A percentile compares a stretch with the other conserved stretches of the same genome.
phyloP scores from a whole-genome alignment of 2,888 invertebrate genomes.

The Eudemis profundana region DNA sequence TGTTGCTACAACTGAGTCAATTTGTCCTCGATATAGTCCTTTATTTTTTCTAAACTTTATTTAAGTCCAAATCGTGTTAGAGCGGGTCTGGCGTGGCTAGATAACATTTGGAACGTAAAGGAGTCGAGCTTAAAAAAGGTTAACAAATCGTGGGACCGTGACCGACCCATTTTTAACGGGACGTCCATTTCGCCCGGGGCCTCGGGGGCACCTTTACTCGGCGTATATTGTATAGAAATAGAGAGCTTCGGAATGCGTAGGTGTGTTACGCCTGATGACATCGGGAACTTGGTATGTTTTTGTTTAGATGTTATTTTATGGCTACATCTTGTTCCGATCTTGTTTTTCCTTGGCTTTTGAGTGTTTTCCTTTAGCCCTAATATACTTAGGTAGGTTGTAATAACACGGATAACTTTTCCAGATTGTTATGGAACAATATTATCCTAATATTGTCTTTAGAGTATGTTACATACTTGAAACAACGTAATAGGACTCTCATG shows the following conservation, averaged over 20 bases:
- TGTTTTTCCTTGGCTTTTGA: too few relatives aligned
- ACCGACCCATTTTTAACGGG: constrained; percentile 43
- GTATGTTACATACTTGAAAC: too few relatives aligned
- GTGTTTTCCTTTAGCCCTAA: too few relatives aligned
- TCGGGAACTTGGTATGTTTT: constrained; percentile 3
- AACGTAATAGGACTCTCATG: too few relatives aligned
- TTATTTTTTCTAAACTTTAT: constrained; percentile 1
- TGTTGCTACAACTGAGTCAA: neutral
- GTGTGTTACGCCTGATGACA: constrained; percentile 12
- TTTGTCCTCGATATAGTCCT: constrained; percentile 9
- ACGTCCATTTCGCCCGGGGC: constrained; percentile 17
- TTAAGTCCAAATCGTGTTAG: constrained; percentile 20
- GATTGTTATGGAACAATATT: neutral
- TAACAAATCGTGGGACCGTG: constrained; percentile 41
- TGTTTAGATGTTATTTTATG: constrained; percentile 7
- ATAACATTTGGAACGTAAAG: constrained; percentile 37
- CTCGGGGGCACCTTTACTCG: constrained; percentile 31
- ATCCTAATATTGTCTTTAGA: neutral
- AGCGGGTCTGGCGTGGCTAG: constrained; percentile 25
- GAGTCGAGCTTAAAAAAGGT: constrained; percentile 40
- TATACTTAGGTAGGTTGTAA: too few relatives aligned
- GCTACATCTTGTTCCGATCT: neutral
- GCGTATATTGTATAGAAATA: constrained; percentile 5
- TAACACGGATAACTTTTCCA: too few relatives aligned
- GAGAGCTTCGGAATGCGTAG: constrained; percentile 24